Conservation (phyloP, 2,888 invertebrate species). For the Frankliniella fusca region DNA sequence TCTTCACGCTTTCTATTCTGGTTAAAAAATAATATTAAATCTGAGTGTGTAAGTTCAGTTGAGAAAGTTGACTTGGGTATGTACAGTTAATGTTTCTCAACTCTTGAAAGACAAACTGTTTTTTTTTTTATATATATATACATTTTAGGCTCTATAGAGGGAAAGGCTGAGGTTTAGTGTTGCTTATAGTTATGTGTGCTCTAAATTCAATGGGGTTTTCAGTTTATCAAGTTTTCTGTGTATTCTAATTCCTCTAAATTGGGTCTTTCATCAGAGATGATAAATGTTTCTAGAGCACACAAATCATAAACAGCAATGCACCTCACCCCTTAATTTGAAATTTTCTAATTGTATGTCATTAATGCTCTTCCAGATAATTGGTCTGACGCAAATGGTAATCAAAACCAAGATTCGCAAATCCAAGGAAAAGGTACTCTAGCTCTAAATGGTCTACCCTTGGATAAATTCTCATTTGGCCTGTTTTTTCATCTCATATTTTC, state of each 20-base stretch:
- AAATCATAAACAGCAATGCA: neutral
- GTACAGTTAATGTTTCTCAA: neutral
- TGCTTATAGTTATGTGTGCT: too few species aligned
- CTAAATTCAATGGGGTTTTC: too few species aligned
- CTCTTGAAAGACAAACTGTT: too few species aligned
- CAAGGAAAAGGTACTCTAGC: neutral
- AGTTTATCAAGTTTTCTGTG: too few species aligned
- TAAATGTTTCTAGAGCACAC: neutral
- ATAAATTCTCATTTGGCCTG: neutral
- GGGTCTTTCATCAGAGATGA: too few species aligned
- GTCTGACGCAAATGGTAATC: neutral
- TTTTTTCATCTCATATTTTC: neutral
- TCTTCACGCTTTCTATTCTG: neutral
- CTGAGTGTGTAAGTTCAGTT: neutral
- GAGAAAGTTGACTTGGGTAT: neutral
- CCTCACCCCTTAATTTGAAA: neutral
- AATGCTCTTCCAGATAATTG: neutral
- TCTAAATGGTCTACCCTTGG: neutral
- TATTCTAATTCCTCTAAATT: too few species aligned
- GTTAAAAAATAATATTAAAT: conserved; percentile 7
- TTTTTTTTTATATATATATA: too few species aligned
- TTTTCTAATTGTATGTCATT: neutral
- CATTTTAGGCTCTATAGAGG: too few species aligned
- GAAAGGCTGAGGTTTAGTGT: too few species aligned
- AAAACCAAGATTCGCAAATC: neutral